A percentile compares a stretch with the other conserved stretches of the same genome.
Evolutionary conservation across 2,797 vertebrate genomes (phyloP).

Genomic region (Argya squamiceps): DNA sequence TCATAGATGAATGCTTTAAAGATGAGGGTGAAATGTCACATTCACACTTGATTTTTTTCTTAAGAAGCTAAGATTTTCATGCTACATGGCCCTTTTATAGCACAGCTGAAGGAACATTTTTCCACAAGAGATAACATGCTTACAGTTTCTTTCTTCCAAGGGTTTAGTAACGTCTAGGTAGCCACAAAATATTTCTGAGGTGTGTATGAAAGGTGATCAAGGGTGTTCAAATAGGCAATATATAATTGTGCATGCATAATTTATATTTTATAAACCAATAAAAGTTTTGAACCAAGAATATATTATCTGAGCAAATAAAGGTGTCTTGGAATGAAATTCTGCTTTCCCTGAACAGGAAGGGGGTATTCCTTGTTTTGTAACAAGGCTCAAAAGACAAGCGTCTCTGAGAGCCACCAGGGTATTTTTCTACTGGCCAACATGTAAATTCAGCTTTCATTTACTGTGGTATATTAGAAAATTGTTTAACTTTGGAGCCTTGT

Average conservation of each 20-base stretch:
- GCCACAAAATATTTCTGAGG: background rate
- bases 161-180: background rate
- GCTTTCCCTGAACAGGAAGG: background rate
- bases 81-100: fast-evolving
- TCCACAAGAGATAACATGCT: background rate
- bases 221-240: background rate
- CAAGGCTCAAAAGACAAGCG: background rate
- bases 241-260: background rate
- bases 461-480: background rate
- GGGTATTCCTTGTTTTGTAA: background rate
- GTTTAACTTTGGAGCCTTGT: fast-evolving
- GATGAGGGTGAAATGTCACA: background rate
- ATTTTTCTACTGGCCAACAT: background rate
- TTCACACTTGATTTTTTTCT: background rate
- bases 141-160: background rate
- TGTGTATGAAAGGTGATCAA: background rate
- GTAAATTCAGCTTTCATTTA: background rate
- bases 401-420: background rate
- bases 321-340: background rate
- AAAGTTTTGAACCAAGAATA: background rate
- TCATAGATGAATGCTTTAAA: background rate
- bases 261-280: background rate
- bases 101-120: background rate
- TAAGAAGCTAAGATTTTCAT: background rate
- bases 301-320: background rate